Evolutionary conservation across 1,140 invertebrate genomes (phyloP).

Genomic region (Trachelipus rathkii): DNA sequence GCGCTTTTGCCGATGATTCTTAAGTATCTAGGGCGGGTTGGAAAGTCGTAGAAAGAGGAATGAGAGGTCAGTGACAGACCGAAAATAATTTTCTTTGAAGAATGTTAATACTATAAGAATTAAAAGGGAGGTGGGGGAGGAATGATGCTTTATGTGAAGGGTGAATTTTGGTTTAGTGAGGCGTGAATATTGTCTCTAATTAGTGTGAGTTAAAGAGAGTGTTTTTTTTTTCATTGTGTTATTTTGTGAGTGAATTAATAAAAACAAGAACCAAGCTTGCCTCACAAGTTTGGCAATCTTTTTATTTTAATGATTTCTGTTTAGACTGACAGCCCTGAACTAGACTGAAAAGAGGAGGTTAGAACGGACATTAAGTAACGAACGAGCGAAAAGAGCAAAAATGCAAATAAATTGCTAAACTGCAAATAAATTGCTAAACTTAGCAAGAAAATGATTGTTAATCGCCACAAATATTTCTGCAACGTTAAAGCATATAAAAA

Average conservation of each 20-base stretch:
- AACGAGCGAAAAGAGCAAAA: slow-evolving; percentile 6
- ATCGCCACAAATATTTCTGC: too few species aligned
- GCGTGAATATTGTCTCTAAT: too few species aligned
- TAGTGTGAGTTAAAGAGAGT: too few species aligned
- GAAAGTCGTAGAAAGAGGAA: slow-evolving; percentile 31
- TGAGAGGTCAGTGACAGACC: background rate
- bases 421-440: too few species aligned
- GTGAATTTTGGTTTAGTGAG: background rate
- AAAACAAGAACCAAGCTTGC: background rate
- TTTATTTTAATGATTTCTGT: background rate
- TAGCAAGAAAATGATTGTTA: too few species aligned
- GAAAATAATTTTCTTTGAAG: background rate
- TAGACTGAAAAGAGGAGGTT: slow-evolving; percentile 9
- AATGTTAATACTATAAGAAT: background rate
- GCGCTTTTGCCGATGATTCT: slow-evolving; percentile 94
- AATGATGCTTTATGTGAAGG: background rate
- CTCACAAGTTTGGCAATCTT: background rate
- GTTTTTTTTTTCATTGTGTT: too few species aligned
- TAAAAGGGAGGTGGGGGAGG: background rate
- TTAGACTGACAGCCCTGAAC: background rate
- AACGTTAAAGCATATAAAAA: too few species aligned
- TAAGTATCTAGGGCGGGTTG: slow-evolving; percentile 80
- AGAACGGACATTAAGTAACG: slow-evolving; percentile 6
- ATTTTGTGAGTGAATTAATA: too few species aligned
- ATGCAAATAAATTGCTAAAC: too few species aligned